Percentiles rank a stretch among this genome's conserved stretches.
Conservation (phyloP, 2,888 invertebrate species). For the Shargacucullia verbasci region DNA sequence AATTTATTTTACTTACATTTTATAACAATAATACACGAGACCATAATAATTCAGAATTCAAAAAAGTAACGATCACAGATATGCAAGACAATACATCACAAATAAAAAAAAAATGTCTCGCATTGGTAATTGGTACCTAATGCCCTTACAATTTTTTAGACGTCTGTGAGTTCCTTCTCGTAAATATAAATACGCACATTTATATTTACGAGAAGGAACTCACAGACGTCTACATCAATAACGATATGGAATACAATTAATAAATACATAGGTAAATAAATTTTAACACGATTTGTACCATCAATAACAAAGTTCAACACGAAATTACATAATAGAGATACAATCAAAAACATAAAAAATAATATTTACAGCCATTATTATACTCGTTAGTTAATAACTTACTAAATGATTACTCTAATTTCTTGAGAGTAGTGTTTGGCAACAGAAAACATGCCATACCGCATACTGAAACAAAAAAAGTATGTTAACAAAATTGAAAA, state of each 20-base stretch:
- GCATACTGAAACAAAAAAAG: slow-evolving; percentile 73
- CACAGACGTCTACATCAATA: too few relatives aligned
- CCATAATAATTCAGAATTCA: too few relatives aligned
- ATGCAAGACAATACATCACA: not conserved
- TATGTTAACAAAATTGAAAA: slow-evolving; percentile 15
- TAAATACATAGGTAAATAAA: too few relatives aligned
- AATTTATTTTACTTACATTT: slow-evolving; percentile 37
- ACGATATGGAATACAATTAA: too few relatives aligned
- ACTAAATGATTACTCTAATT: slow-evolving; percentile 72
- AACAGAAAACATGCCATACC: slow-evolving; percentile 76
- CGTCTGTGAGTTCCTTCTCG: too few relatives aligned
- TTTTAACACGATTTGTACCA: not conserved
- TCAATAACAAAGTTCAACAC: not conserved
- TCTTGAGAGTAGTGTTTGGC: slow-evolving; percentile 84
- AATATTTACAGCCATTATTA: slow-evolving; percentile 25
- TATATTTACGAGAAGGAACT: too few relatives aligned
- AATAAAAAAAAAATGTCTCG: too few relatives aligned
- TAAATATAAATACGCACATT: too few relatives aligned
- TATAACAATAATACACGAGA: slow-evolving; percentile 1
- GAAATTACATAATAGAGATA: not conserved
- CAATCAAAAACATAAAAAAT: slow-evolving; percentile 1
- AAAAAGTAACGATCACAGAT: too few relatives aligned
- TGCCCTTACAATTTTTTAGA: too few relatives aligned
- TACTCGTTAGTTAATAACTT: not conserved
- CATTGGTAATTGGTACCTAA: too few relatives aligned